Evolutionary conservation across 2,888 invertebrate genomes (phyloP).

Genomic region (Coelopa pilipes): DNA sequence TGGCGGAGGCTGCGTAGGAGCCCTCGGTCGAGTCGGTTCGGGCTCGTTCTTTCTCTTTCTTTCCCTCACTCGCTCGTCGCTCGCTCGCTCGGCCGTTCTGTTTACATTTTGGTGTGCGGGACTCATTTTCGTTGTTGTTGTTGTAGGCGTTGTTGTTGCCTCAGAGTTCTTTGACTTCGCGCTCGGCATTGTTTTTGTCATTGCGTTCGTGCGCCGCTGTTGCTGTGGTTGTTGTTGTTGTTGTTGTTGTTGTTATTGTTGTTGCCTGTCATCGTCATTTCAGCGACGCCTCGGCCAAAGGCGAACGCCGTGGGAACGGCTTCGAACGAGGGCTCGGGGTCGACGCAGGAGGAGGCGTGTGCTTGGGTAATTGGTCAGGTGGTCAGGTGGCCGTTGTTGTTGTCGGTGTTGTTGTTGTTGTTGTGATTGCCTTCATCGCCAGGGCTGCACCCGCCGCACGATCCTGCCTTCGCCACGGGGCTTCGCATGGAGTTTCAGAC

Average conservation of each 20-base stretch:
- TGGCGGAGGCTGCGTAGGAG: background rate
- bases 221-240: constrained; percentile 17
- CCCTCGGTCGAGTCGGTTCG: background rate
- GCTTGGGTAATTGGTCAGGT: background rate
- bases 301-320: background rate
- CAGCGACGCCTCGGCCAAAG: background rate
- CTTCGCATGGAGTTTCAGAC: too few relatives aligned
- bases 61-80: too few relatives aligned
- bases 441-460: too few relatives aligned
- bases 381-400: background rate
- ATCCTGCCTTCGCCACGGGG: too few relatives aligned
- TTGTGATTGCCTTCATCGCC: too few relatives aligned
- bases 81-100: constrained; percentile 36
- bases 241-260: constrained; percentile 32
- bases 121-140: background rate
- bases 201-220: too few relatives aligned
- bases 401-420: too few relatives aligned
- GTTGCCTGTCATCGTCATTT: background rate
- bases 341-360: background rate
- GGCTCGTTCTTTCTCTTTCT: background rate
- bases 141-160: background rate
- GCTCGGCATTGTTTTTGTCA: constrained; percentile 32
- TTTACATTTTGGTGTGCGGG: constrained; percentile 50
- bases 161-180: constrained; percentile 57
- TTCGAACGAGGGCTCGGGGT: too few relatives aligned